These are phyloP conservation scores for Pheosia tremula DNA, from an alignment of 2,888 invertebrate genomes.

Conservation along the genomic window DNA sequence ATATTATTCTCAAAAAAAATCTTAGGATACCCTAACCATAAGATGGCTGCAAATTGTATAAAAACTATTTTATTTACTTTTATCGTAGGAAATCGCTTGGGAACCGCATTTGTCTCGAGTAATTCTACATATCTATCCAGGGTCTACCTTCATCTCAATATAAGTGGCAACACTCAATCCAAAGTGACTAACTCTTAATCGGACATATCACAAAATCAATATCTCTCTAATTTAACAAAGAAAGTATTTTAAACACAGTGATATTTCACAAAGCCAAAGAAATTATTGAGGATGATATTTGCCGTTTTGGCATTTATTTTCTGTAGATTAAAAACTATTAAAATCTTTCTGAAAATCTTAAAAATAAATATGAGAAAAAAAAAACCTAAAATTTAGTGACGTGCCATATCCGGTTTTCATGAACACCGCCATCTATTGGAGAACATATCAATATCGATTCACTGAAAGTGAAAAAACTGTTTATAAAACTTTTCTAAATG, in stretches of 20 bases:
- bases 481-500: conserved; percentile 5
- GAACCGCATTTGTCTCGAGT: conserved; percentile 61
- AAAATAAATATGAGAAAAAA: conserved; percentile 14
- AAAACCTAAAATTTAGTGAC: conserved; percentile 33
- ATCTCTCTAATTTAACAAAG: conserved; percentile 55
- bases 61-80: conserved; percentile 80
- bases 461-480: conserved; percentile 31
- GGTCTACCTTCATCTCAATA: conserved; percentile 55
- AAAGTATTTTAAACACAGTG: conserved; percentile 77
- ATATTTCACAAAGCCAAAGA: conserved; percentile 83
- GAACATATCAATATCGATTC: conserved; percentile 38
- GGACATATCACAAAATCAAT: conserved; percentile 76
- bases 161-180: conserved; percentile 49
- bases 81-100: conserved; percentile 77
- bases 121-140: conserved; percentile 76
- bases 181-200: conserved; percentile 39
- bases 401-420: conserved; percentile 45
- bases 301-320: conserved; percentile 68
- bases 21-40: conserved; percentile 79
- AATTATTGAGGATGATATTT: conserved; percentile 62
- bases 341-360: conserved; percentile 39
- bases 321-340: conserved; percentile 49
- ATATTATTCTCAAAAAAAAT: conserved; percentile 77
- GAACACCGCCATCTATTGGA: conserved; percentile 19
- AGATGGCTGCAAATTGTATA: conserved; percentile 83